Conservation (phyloP, 1,140 invertebrate genomes). For the Pissodes strobi region DNA sequence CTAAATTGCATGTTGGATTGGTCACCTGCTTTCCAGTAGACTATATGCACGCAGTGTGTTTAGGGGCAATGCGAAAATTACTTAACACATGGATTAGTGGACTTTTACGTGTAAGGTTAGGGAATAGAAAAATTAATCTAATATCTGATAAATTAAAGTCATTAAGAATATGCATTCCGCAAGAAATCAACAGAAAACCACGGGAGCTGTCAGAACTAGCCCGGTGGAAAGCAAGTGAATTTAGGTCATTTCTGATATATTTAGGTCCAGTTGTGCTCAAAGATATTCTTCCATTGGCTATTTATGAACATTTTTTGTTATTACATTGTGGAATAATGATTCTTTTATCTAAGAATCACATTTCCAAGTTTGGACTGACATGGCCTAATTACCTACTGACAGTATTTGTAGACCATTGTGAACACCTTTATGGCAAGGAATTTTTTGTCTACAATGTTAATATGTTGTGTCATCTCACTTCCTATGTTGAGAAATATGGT, state of each 20-base stretch:
- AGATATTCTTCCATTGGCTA: constrained; percentile 42
- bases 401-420: constrained; percentile 21
- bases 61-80: too few relatives aligned
- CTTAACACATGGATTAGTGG: too few relatives aligned
- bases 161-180: too few relatives aligned
- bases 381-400: too few relatives aligned
- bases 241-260: constrained; percentile 58
- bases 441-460: constrained; percentile 48
- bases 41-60: too few relatives aligned
- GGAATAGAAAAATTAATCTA: too few relatives aligned
- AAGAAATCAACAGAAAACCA: constrained; percentile 40
- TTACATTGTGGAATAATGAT: constrained; percentile 49
- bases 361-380: constrained; percentile 6
- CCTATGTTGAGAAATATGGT: constrained; percentile 55
- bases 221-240: constrained; percentile 58
- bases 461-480: constrained; percentile 50
- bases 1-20: too few relatives aligned
- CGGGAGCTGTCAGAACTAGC: constrained; percentile 23
- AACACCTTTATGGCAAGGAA: constrained; percentile 43
- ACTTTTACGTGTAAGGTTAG: too few relatives aligned
- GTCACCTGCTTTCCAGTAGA: too few relatives aligned
- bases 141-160: too few relatives aligned
- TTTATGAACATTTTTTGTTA: constrained; percentile 56
- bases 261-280: constrained; percentile 54
- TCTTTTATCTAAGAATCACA: too few relatives aligned